phyloP scores from a whole-genome alignment of 1,140 invertebrate species.

The Brachionus sp. region DNA sequence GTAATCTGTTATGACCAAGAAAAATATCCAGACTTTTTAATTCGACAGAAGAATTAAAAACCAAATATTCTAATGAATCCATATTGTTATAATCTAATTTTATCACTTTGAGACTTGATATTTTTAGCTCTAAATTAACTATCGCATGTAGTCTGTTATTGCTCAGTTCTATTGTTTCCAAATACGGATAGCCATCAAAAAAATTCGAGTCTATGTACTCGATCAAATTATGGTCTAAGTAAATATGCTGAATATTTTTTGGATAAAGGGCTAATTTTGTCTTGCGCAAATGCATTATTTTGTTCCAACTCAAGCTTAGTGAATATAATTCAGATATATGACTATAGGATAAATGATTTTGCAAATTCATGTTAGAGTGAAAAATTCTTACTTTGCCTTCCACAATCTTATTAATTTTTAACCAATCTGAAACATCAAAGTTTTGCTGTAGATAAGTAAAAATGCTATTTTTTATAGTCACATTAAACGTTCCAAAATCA shows the following conservation, averaged over 20 bases:
- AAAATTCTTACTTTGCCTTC: too few relatives aligned
- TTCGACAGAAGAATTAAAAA: not conserved
- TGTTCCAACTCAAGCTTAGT: not conserved
- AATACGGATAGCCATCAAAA: not conserved
- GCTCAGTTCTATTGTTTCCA: not conserved
- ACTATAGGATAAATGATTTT: too few relatives aligned
- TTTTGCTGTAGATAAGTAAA: too few relatives aligned
- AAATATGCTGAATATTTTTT: not conserved
- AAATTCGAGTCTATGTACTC: not conserved
- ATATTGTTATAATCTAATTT: not conserved
- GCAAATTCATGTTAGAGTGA: too few relatives aligned
- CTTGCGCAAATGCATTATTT: not conserved
- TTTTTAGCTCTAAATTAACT: not conserved
- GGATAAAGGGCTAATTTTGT: not conserved
- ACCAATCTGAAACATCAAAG: too few relatives aligned
- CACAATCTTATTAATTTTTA: too few relatives aligned
- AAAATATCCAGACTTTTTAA: not conserved
- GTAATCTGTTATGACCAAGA: not conserved
- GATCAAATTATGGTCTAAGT: not conserved
- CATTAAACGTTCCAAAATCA: too few relatives aligned
- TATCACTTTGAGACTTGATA: not conserved
- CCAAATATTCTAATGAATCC: not conserved
- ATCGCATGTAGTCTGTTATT: not conserved
- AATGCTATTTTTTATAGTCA: too few relatives aligned
- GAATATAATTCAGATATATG: too few relatives aligned